Evolutionary conservation across 2,888 invertebrate species (phyloP), one percentile per base, ranked within the genome.

Genomic region (Drosophila niveifrons): DNA sequence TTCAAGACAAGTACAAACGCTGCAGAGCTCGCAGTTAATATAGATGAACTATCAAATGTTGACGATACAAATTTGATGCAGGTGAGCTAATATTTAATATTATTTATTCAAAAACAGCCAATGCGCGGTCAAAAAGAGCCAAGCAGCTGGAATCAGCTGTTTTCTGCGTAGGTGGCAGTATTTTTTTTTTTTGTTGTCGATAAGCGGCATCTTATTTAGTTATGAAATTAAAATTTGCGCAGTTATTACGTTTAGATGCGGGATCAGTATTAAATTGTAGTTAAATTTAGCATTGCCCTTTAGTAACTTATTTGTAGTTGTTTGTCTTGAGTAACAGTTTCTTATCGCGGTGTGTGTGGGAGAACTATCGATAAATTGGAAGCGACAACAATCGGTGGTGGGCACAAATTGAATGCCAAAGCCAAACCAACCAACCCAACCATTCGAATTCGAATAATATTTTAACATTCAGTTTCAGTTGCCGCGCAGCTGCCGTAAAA

Each of bases 401-500:
- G 28, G 56, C 67, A 77, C n/a, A n/a, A 36, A 61, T 65, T 55
- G 46, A 78, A 65, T 69, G 52, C 53, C 51, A 74, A 55, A 55
- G 51, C 36, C 50, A 71, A 58, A 11, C 36, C 11, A 36, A 23
- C 23, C 51, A 74, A 55, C 63, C 50, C 50, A 71, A 58, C 64
- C 62, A 77, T 78, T 77, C 77, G 77, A 74, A 76, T 76, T 76
- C 79, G 79, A 77, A 77, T 75, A 63, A 57, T 64, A 64, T 62
- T 74, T 73, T 73, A 68, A 78, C 69, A 75, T 82, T 83, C 82
- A 83, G 83, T 88, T 82, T 83, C 82, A 83, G 83, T 88, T 83
- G 80, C 80, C 85, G 85, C 83, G 82, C 82, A 86, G 87, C 82
- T 82, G 87, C 75, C 79, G 81, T 78, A 66, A 66, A 76, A 66